A percentile compares a stretch with the other conserved stretches of the same genome.
Evolutionary conservation across 2,888 invertebrate species (phyloP).

Genomic region (Nomada fucata): DNA sequence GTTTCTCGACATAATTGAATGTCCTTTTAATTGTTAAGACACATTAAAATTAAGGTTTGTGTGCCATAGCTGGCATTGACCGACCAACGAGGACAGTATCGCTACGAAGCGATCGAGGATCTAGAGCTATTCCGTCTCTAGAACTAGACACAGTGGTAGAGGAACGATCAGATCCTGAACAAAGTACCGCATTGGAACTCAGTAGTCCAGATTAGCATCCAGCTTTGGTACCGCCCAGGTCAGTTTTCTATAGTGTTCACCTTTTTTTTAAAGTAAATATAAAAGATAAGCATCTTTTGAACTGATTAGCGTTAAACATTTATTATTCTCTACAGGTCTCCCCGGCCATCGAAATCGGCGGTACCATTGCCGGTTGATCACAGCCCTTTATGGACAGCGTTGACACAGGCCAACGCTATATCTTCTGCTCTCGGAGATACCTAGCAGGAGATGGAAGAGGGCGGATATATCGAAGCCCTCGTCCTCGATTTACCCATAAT

Average conservation of each 20-base stretch:
- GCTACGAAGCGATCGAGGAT: conserved; percentile 88
- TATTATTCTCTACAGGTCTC: conserved; percentile 75
- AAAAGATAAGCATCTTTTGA: no score
- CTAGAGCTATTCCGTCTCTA: conserved; percentile 90
- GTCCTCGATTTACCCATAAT: conserved; percentile 87
- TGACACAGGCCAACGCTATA: conserved; percentile 89
- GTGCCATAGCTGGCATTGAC: conserved; percentile 78
- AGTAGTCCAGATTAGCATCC: conserved; percentile 83
- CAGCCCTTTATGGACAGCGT: conserved; percentile 92
- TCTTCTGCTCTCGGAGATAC: conserved; percentile 83
- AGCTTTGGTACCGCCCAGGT: conserved; percentile 81
- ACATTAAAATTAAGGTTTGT: conserved; percentile 7
- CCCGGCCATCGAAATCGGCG: conserved; percentile 76
- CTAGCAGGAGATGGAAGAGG: conserved; percentile 86
- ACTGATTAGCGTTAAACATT: neutral
- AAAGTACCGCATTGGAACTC: conserved; percentile 84
- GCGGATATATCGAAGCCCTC: conserved; percentile 86
- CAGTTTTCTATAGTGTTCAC: neutral
- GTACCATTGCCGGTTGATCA: conserved; percentile 86
- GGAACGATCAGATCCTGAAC: conserved; percentile 92
- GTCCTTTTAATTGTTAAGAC: neutral
- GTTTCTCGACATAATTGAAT: neutral
- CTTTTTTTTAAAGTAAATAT: neutral
- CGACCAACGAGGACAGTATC: conserved; percentile 87
- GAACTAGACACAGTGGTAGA: conserved; percentile 94